These are phyloP conservation scores for Polia nebulosa DNA, from an alignment of 2,888 invertebrate species.

Conservation along the genomic window DNA sequence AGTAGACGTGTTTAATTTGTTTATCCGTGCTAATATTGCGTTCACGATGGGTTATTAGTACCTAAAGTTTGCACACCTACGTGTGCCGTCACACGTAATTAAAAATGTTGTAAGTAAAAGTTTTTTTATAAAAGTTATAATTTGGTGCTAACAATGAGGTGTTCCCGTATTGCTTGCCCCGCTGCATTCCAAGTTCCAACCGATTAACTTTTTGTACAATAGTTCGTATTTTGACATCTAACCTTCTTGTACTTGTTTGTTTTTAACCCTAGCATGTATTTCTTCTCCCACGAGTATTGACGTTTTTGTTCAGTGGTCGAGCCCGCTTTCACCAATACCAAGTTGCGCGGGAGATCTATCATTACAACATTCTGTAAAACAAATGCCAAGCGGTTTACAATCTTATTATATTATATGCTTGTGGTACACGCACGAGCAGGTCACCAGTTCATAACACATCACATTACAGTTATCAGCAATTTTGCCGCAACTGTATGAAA, in stretches of 20 bases:
- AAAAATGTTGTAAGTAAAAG: constrained; percentile 93
- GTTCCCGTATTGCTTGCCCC: constrained; percentile 18
- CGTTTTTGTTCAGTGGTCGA: constrained; percentile 9
- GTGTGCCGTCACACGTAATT: constrained; percentile 93
- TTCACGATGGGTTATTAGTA: constrained; percentile 95
- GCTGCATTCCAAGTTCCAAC: constrained; percentile 13
- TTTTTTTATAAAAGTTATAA: constrained; percentile 39
- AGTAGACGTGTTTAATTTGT: constrained; percentile 85
- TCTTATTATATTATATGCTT: constrained; percentile 37
- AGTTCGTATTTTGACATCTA: background rate
- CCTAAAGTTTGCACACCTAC: constrained; percentile 93
- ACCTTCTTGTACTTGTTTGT: constrained; percentile 25
- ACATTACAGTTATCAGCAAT: constrained; percentile 42
- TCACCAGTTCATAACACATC: constrained; percentile 37
- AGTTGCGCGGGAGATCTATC: constrained; percentile 62
- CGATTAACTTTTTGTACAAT: constrained; percentile 7
- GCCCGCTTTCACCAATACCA: constrained; percentile 62
- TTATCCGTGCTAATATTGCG: constrained; percentile 89
- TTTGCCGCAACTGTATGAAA: constrained; percentile 16
- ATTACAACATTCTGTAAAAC: constrained; percentile 56
- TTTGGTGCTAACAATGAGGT: constrained; percentile 25
- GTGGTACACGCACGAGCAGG: constrained; percentile 50
- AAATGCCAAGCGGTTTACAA: constrained; percentile 29
- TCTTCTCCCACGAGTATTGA: constrained; percentile 4
- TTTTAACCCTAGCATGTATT: background rate